Base-by-base conservation (phyloP, 2,113 vertebrate genomes). In the Leptobrachium leishanense region DNA sequence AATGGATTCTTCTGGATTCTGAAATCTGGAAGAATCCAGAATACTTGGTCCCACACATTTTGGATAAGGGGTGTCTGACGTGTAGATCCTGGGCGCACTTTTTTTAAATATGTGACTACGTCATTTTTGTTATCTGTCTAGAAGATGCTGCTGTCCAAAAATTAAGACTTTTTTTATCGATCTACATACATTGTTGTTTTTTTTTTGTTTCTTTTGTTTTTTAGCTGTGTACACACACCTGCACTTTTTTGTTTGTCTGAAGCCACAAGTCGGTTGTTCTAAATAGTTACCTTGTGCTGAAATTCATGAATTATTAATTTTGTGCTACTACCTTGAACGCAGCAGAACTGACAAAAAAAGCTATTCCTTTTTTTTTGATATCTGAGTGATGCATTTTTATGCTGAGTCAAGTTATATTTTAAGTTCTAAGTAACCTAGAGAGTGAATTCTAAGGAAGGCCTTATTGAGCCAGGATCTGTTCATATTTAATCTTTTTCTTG, bases 401-500 rank as follows among this genome's bases (percentile, higher is more conserved):
- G 71, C 40, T 78, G 76, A 85, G 43, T 76, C 79, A 77, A 82
- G 72, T 86, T 84, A 85, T 83, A 55, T 82, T 89, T 89, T 85
- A 82, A 31, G 1, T 85, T n/a, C 0, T 68, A 54, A 79, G 84
- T 87, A 79, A 83, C 84, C 83, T 79, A 65, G 83, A 43, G 84
- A 75, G 81, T 81, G 82, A 86, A 83, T 70, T 88, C 86, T 87
- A 31, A 82, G 82, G 80, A 72, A 43, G 75, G 75, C 1, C 69
- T 68, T 78, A 41, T 86, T 84, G 67, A 82, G 71, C 83, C 75
- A 76, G 81, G 75, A 82, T 71, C 59, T 77, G 84, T 82, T 81
- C 82, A 84, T 77, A 55, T 88, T 89, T 88, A 89, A 81, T 91
- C 83, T 87, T 83, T 31, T 91, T 90, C 78, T 83, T 69, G 69